These are phyloP conservation scores for Ochropacha duplaris DNA, from an alignment of 2,888 invertebrate species.

Conservation along the genomic window DNA sequence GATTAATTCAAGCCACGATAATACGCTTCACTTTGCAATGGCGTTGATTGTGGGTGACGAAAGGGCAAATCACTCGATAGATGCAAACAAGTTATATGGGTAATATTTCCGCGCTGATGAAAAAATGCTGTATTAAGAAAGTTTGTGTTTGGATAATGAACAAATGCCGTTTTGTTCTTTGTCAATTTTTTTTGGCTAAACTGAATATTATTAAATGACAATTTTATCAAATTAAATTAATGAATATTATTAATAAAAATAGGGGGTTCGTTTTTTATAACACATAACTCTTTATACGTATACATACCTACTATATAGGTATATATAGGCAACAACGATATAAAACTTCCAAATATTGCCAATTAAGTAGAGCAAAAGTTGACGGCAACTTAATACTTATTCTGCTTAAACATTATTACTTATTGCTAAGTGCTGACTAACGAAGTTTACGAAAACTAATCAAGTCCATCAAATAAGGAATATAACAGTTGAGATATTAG, in stretches of 20 bases:
- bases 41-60: slow-evolving; percentile 42
- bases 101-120: slow-evolving; percentile 14
- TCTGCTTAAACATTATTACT: slow-evolving; percentile 3
- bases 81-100: slow-evolving; percentile 22
- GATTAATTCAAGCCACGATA: slow-evolving; percentile 42
- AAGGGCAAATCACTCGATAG: slow-evolving; percentile 30
- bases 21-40: slow-evolving; percentile 39
- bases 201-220: too few species aligned
- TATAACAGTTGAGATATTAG: not conserved
- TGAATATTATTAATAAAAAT: too few species aligned
- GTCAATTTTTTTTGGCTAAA: too few species aligned
- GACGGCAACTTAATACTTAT: not conserved
- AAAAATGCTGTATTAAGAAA: not conserved
- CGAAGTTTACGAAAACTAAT: slow-evolving; percentile 2
- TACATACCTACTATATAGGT: not conserved
- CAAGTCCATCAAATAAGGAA: not conserved
- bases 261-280: not conserved
- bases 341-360: not conserved
- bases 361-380: not conserved
- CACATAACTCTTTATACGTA: not conserved
- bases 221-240: too few species aligned
- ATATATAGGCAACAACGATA: not conserved
- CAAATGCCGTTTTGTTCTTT: too few species aligned
- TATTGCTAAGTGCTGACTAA: not conserved
- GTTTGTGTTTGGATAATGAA: not conserved